A percentile compares a stretch with the other conserved stretches of the same genome.
Evolutionary conservation across 2,888 invertebrate species (phyloP).

Genomic region (Leptopterna dolabrata): DNA sequence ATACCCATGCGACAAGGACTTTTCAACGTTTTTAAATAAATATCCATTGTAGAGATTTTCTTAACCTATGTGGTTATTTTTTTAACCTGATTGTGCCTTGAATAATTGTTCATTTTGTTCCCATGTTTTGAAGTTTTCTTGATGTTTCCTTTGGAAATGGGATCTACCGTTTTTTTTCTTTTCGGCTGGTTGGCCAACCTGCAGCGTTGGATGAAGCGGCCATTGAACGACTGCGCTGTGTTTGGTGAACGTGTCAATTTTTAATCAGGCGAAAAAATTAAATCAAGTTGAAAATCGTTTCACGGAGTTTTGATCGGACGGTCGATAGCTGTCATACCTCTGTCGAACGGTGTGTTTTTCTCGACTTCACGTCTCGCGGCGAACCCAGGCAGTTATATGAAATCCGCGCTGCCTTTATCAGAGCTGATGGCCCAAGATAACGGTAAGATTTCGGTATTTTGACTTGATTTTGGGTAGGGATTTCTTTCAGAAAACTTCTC

Average conservation of each 20-base stretch:
- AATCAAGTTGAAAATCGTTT: neutral
- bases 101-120: too few species aligned
- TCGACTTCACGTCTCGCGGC: neutral
- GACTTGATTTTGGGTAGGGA: neutral
- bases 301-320: neutral
- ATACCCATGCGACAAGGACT: too few species aligned
- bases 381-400: neutral
- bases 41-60: too few species aligned
- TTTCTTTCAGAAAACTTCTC: too few species aligned
- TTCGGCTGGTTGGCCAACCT: too few species aligned
- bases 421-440: slow-evolving; percentile 38
- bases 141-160: too few species aligned
- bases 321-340: neutral
- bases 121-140: too few species aligned
- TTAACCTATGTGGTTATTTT: too few species aligned
- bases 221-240: neutral
- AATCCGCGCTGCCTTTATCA: slow-evolving; percentile 13
- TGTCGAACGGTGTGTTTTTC: neutral
- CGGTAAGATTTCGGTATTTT: neutral
- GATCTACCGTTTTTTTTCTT: too few species aligned
- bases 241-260: neutral
- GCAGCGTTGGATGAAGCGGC: neutral
- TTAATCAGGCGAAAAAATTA: neutral
- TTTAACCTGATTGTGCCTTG: too few species aligned
- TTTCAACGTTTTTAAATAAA: too few species aligned